These are phyloP conservation scores for Pheosia tremula DNA, from an alignment of 2,888 invertebrate species.

Conservation along the genomic window DNA sequence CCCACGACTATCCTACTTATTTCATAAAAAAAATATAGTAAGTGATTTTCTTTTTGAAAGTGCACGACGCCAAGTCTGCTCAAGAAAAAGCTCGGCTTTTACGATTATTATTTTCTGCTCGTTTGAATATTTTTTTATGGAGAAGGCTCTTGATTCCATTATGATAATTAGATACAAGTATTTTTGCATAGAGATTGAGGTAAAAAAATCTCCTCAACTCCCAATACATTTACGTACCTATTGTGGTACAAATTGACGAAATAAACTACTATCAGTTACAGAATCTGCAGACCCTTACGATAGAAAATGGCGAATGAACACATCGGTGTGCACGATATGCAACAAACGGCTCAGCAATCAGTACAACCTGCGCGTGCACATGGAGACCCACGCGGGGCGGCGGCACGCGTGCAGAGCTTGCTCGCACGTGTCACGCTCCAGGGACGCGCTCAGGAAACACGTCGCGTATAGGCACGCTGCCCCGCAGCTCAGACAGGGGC, in stretches of 20 bases:
- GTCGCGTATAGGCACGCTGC: conserved; percentile 93
- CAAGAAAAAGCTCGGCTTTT: conserved; percentile 17
- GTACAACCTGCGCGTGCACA: conserved; percentile 94
- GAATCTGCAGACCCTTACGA: conserved; percentile 60
- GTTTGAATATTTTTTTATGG: conserved; percentile 9
- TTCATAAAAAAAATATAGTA: too few species aligned
- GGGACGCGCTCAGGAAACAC: conserved; percentile 94
- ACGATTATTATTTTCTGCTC: conserved; percentile 1
- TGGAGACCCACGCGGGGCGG: conserved; percentile 95
- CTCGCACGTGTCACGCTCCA: conserved; percentile 93
- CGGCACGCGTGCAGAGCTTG: conserved; percentile 95
- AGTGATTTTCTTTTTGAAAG: too few species aligned
- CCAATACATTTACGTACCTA: not conserved
- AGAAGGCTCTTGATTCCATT: conserved; percentile 14
- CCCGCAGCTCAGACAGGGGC: conserved; percentile 27
- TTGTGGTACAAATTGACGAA: not conserved
- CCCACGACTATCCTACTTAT: too few species aligned
- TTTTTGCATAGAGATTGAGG: conserved; percentile 1
- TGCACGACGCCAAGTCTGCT: not conserved
- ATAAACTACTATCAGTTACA: conserved; percentile 34
- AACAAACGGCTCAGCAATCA: conserved; percentile 95
- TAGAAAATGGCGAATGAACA: conserved; percentile 66
- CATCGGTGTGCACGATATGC: conserved; percentile 91
- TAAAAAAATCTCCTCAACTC: not conserved
- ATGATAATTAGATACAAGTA: conserved; percentile 17